Base-by-base conservation (phyloP, 1,140 invertebrate species). In the Apis florea region DNA sequence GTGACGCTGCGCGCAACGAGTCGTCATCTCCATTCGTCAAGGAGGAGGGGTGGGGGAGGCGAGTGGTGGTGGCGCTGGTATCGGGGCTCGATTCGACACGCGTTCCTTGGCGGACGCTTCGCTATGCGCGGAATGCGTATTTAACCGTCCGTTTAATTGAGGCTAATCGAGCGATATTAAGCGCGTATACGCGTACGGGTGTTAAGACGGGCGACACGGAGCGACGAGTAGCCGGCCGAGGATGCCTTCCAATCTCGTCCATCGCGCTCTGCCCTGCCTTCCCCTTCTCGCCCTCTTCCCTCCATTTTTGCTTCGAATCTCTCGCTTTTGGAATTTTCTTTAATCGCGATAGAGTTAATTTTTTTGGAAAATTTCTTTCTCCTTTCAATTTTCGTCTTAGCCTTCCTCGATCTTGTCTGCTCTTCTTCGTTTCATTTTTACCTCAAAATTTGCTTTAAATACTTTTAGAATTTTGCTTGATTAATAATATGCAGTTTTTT, bases 121-220 rank as follows among this genome's bases (percentile, higher is more conserved):
- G 79, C 88, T 85, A 92, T 90, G 89, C 90, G 61, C 84, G 89
- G 92, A 92, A 93, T 92, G 90, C 85, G 87, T 89, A 87, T 90
- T 90, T 85, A 86, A 85, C 88, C 88, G 88, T 83, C 82, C 77
- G 85, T 91, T 90, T 92, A 93, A 93, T 93, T 92, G 92, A 90
- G 85, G 89, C 91, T 93, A 93, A 93, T 93, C 87, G 92, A 88
- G 86, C 85, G 88, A 91, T 91, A 93, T 93, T 92, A 92, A 88
- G 90, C 85, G 79, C 15, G 10, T 63, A 63, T 58, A 89, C 89
- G 80, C 85, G 90, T 84, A 86, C 89, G 87, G 91, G 85, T 86
- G 76, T 85, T 86, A 88, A n/a, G 87, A 87, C 83, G 75, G 83
- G 10, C 64, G n/a, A 56, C 80, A 67, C 85, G 84, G 83, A 6